Base-by-base conservation (phyloP, 2,888 invertebrate species). In the Eremobia ochroleuca region DNA sequence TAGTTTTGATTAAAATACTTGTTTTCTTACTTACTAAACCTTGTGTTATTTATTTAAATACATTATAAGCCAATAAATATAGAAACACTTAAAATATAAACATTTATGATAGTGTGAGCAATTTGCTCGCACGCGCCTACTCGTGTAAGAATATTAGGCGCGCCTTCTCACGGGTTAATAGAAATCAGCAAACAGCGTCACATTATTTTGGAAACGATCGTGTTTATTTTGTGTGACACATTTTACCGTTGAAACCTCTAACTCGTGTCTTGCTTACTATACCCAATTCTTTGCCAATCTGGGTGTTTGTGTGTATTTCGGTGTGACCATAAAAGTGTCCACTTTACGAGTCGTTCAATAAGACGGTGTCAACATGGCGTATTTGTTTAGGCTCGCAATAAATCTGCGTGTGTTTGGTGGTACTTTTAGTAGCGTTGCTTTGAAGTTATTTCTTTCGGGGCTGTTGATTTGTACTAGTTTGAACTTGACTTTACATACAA, bases 371-470 rank as follows among this genome's bases (percentile, higher is more conserved):
- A 93, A 93, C 91, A 93, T 81, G 82, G 81, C 73, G 86, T 95
- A 94, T 95, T 95, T 94, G 92, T 92, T 94, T 92, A 93, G 93
- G 93, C 87, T 82, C 68, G 88, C 90, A 93, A 94, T 95, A 94
- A 94, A 92, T 93, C 88, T 82, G 69, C 70, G 64, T 82, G 46
- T 65, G 72, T 43, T 86, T 73, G 40, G n/a, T 34, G 15, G 55
- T 73, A 75, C 67, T 70, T 76, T 80, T 34, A 58, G 58, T 68
- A 40, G 55, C 25, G 11, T 43, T 37, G 37, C 34, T 70, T 40
- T 62, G 49, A n/a, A 59, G 52, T 37, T 73, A 59, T 68, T 55
- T 69, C 52, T 9, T 25, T 61, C 40, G 61, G 28, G 46, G 13
- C 15, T 37, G 1, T 62, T 55, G 62, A 72, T 31, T 55, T 79